Evolutionary conservation across 2,113 vertebrate genomes (phyloP), one percentile per base, ranked within the genome.

Genomic region (Piprites chloris): DNA sequence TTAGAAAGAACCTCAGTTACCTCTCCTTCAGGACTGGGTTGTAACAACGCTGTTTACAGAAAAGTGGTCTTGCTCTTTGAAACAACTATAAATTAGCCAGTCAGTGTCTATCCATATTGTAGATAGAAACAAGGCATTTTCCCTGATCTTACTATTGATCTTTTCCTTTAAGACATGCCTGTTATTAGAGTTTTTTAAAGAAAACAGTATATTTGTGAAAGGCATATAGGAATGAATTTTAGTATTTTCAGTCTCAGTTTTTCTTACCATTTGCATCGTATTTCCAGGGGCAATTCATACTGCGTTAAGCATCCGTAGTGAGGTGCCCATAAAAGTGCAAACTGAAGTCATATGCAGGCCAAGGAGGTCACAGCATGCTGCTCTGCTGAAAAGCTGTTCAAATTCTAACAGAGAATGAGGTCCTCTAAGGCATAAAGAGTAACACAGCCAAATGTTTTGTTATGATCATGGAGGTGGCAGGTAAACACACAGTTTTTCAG

Each of bases 121-220:
- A 58, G 41, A 27, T 9, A 66, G 35, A 77, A 93, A 49, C 1
- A 83, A 33, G 19, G 14, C 0, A n/a, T 68, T 65, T 93, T 83
- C 35, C 21, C 11, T 44, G 33, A 7, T 3, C 6, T 49, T 63
- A 21, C 2, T 42, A 12, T 41, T 0, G 0, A 24, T 65, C 3
- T 61, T 89, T 68, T 85, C n/a, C 21, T 80, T 74, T 71, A 52
- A 58, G 30, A 65, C 3, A 6, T 49, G 11, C 5, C 16, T 59
- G 14, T 76, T 74, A 12, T 14, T 87, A 15, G 23, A 47, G 18
- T 18, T 78, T 87, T 90, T 56, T 9, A 52, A 84, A 78, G 7
- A 44, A 73, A 50, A 27, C 9, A 19, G 16, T 16, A 2, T 55
- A 15, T 50, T 62, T 86, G 20, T 39, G 30, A 65, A 58, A 75